These are phyloP conservation scores for Ranitomeya variabilis DNA, from an alignment of 2,113 vertebrate genomes.

Conservation along the genomic window DNA sequence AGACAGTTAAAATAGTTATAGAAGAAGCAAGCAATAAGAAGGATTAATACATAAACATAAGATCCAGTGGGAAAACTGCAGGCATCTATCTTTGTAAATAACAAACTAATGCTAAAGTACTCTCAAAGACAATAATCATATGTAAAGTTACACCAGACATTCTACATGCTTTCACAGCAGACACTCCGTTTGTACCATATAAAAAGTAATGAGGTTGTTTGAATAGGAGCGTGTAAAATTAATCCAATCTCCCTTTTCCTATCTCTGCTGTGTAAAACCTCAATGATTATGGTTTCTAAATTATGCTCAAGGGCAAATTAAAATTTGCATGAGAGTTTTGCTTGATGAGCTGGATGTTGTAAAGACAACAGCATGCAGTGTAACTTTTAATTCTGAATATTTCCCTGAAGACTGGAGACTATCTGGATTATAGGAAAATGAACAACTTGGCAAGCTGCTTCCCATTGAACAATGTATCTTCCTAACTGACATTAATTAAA, in stretches of 20 bases:
- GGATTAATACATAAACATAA: slow-evolving; percentile 48
- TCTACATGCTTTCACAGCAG: slow-evolving; percentile 83
- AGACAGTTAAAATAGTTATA: slow-evolving; percentile 60
- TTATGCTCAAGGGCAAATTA: slow-evolving; percentile 99
- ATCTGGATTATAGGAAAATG: slow-evolving; percentile 86
- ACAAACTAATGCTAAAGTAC: slow-evolving; percentile 65
- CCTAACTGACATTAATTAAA: slow-evolving; percentile 91
- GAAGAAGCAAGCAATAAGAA: slow-evolving; percentile 66
- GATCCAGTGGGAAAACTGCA: slow-evolving; percentile 60
- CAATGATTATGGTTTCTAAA: slow-evolving; percentile 99
- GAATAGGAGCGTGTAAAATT: slow-evolving; percentile 94
- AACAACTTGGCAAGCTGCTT: slow-evolving; percentile 85
- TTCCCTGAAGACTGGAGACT: slow-evolving; percentile 84
- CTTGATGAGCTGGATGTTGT: slow-evolving; percentile 86
- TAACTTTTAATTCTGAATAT: slow-evolving; percentile 88
- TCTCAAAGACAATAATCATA: slow-evolving; percentile 68
- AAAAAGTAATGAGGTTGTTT: slow-evolving; percentile 97
- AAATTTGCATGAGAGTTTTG: slow-evolving; percentile 97
- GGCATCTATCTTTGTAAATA: slow-evolving; percentile 67
- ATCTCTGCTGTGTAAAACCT: slow-evolving; percentile 90
- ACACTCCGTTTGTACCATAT: slow-evolving; percentile 89
- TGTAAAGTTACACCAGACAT: slow-evolving; percentile 75
- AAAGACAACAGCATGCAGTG: slow-evolving; percentile 87
- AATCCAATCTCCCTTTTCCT: slow-evolving; percentile 89
- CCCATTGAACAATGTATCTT: slow-evolving; percentile 85